A percentile compares a stretch with the other conserved stretches of the same genome.
Conservation (phyloP, 2,797 vertebrate genomes). For the Carapus acus region DNA sequence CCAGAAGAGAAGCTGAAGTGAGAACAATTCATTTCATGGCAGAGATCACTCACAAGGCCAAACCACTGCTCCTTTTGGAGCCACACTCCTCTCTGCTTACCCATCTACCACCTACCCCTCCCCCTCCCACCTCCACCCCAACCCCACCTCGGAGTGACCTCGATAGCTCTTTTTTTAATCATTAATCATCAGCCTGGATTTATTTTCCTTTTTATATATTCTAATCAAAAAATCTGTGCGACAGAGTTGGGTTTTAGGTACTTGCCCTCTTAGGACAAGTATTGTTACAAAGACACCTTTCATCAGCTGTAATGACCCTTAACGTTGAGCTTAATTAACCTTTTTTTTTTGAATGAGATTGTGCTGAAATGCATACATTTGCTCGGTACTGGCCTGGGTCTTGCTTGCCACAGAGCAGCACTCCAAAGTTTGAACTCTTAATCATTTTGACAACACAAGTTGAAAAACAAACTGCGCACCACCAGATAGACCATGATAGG, state of each 20-base stretch:
- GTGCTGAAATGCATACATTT: too few relatives aligned
- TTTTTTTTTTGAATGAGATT: too few relatives aligned
- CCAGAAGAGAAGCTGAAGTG: constrained; percentile 3
- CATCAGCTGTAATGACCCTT: too few relatives aligned
- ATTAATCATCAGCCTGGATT: constrained; percentile 11
- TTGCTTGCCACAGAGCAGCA: too few relatives aligned
- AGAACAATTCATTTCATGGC: constrained; percentile 15
- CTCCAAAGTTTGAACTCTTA: too few relatives aligned
- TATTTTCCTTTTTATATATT: constrained; percentile 4
- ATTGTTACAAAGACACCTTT: neutral
- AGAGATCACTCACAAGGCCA: constrained; percentile 51
- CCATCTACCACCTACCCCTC: neutral
- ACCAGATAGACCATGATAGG: too few relatives aligned
- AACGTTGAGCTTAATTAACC: too few relatives aligned
- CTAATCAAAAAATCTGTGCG: neutral
- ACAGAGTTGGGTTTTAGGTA: neutral
- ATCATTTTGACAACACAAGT: too few relatives aligned
- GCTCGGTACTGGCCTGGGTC: too few relatives aligned
- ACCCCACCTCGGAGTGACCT: constrained; percentile 15
- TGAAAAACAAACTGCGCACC: too few relatives aligned
- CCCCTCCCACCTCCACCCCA: constrained; percentile 1
- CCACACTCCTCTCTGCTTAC: constrained; percentile 3
- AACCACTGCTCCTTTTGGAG: constrained; percentile 17
- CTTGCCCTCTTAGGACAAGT: neutral
- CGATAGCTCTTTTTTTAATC: constrained; percentile 8